These are phyloP conservation scores for Symphodus melops DNA, from an alignment of 2,113 vertebrate genomes.

Conservation along the genomic window DNA sequence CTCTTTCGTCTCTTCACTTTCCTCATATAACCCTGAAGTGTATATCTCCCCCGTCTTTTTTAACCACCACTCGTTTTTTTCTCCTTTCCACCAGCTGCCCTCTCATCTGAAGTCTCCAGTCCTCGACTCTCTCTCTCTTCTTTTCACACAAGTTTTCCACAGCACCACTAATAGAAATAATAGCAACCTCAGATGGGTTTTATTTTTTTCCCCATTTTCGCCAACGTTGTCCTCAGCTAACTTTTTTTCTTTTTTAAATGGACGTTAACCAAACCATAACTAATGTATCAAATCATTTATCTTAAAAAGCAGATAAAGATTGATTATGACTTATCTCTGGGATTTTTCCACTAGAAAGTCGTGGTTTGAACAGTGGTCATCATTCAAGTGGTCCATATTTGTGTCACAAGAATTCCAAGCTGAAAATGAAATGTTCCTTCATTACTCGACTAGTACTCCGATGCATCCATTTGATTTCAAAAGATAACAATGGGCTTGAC, in stretches of 20 bases:
- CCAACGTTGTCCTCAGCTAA: background rate
- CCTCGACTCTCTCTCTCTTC: background rate
- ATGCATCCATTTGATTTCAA: background rate
- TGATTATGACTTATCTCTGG: background rate
- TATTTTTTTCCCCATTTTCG: background rate
- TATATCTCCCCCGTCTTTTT: too few species aligned
- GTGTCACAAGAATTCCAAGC: too few species aligned
- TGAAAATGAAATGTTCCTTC: background rate
- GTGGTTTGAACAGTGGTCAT: background rate
- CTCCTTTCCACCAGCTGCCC: background rate
- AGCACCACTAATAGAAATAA: background rate
- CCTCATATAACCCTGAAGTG: background rate
- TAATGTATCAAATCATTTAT: background rate
- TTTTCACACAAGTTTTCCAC: background rate
- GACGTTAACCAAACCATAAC: background rate
- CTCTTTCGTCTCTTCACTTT: conserved; percentile 22
- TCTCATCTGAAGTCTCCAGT: background rate
- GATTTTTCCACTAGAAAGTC: background rate
- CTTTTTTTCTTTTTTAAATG: background rate
- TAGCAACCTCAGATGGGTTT: conserved; percentile 6
- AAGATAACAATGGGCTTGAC: background rate
- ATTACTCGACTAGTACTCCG: background rate
- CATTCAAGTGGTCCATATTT: too few species aligned
- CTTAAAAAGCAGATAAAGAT: background rate
- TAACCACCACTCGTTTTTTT: conserved; percentile 2